phyloP scores from a whole-genome alignment of 53 echinoderm and acorn worm species.

The Crossaster papposus region DNA sequence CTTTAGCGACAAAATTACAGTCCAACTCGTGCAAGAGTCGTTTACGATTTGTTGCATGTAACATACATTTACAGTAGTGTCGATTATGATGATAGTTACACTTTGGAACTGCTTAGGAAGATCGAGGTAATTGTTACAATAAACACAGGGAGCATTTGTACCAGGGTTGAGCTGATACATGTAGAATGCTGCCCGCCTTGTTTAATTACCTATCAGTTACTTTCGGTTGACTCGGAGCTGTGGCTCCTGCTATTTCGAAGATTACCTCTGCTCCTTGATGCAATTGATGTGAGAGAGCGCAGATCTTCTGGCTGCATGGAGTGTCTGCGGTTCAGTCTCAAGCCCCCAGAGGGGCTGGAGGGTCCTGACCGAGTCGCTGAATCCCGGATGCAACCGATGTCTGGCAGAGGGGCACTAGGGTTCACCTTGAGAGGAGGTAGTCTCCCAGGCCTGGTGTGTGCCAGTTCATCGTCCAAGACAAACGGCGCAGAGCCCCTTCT shows the following conservation, averaged over 20 bases:
- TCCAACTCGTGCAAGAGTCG: too few species aligned
- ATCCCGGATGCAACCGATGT: slow-evolving; percentile 66
- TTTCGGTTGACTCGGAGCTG: slow-evolving; percentile 43
- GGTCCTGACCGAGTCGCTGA: slow-evolving; percentile 40
- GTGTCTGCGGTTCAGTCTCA: slow-evolving; percentile 66
- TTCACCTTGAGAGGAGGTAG: slow-evolving; percentile 81
- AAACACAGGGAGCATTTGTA: too few species aligned
- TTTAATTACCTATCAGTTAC: slow-evolving; percentile 7
- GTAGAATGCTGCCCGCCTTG: background rate
- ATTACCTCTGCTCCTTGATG: slow-evolving; percentile 23
- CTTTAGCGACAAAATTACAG: too few species aligned
- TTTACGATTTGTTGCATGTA: too few species aligned
- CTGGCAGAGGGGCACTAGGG: slow-evolving; percentile 76
- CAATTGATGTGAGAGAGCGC: slow-evolving; percentile 60
- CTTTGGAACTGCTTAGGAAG: too few species aligned
- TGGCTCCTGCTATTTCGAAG: slow-evolving; percentile 33
- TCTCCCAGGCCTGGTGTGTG: slow-evolving; percentile 77
- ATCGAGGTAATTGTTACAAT: too few species aligned
- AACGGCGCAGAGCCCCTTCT: slow-evolving; percentile 81
- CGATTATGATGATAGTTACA: too few species aligned
- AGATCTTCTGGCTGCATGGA: slow-evolving; percentile 85
- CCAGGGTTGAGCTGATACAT: too few species aligned
- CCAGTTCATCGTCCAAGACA: slow-evolving; percentile 82
- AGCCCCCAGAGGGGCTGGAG: slow-evolving; percentile 15
- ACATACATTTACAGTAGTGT: too few species aligned